phyloP scores from a whole-genome alignment of 2,888 invertebrate species.

The Ceraclea dissimilis region DNA sequence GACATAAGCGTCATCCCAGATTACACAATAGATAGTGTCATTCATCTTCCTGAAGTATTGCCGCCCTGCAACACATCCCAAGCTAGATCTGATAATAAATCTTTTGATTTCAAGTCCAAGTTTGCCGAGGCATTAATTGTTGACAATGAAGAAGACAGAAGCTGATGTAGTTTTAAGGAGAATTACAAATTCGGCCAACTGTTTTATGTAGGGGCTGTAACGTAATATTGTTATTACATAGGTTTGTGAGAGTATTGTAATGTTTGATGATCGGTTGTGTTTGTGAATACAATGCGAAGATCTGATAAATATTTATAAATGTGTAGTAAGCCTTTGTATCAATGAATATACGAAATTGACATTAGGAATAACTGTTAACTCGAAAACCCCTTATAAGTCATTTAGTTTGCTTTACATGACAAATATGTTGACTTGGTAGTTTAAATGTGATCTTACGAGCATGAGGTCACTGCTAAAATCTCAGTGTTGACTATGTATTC shows the following conservation, averaged over 20 bases:
- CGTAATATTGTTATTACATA: slow-evolving; percentile 9
- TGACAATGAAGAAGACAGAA: slow-evolving; percentile 8
- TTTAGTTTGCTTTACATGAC: too few species aligned
- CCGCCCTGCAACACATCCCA: slow-evolving; percentile 30
- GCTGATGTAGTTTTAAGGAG: slow-evolving; percentile 18
- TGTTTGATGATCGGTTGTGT: too few species aligned
- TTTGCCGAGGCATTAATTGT: neutral
- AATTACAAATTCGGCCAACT: slow-evolving; percentile 5
- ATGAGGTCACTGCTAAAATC: too few species aligned
- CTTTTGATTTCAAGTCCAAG: neutral
- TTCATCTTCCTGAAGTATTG: slow-evolving; percentile 54
- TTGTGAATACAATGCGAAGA: too few species aligned
- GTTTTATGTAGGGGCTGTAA: slow-evolving; percentile 16
- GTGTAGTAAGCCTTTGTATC: too few species aligned
- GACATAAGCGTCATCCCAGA: slow-evolving; percentile 48
- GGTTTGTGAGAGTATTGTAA: neutral
- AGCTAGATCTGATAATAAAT: neutral
- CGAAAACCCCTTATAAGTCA: too few species aligned
- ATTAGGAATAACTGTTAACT: too few species aligned
- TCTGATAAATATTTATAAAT: too few species aligned
- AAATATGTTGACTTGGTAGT: too few species aligned
- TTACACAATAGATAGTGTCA: slow-evolving; percentile 57
- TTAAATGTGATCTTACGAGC: too few species aligned
- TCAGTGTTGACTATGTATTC: too few species aligned
- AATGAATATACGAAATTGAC: too few species aligned